phyloP scores from a whole-genome alignment of 2,797 vertebrate genomes.

The Uromys caudimaculatus region DNA sequence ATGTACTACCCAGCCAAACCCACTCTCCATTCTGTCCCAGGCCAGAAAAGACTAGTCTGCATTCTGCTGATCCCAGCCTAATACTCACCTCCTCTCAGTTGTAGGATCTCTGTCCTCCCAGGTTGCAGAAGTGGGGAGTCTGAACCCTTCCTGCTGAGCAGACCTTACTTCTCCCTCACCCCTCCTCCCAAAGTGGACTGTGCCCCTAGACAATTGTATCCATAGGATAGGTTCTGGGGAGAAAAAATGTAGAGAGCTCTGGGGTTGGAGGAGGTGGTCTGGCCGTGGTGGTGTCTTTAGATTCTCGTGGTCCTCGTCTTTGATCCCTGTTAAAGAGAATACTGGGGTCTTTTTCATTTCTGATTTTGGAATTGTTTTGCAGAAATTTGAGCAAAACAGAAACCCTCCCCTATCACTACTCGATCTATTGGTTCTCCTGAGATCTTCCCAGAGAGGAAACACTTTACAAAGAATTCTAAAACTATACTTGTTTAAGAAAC shows the following conservation, averaged over 20 bases:
- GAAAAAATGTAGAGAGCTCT: not conserved
- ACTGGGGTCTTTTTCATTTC: not conserved
- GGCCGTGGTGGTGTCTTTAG: not conserved
- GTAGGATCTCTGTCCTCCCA: not conserved
- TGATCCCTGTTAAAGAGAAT: conserved; percentile 45
- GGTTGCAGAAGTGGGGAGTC: not conserved
- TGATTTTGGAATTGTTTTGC: conserved; percentile 21
- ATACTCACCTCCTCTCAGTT: not conserved
- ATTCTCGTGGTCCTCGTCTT: not conserved
- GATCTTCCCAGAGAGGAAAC: not conserved
- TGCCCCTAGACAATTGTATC: not conserved
- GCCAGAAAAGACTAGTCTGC: not conserved
- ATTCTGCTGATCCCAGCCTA: not conserved
- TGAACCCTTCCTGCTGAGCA: not conserved
- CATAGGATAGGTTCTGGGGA: not conserved
- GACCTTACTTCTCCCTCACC: not conserved
- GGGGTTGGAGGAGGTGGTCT: no score
- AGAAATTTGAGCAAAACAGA: conserved; percentile 14
- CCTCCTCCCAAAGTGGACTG: not conserved
- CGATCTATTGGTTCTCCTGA: not conserved
- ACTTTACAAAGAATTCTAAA: conserved; percentile 39
- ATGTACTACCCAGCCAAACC: not conserved
- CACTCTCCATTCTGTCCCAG: not conserved
- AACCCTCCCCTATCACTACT: not conserved
- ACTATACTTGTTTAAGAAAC: not conserved